Evolutionary conservation across 1,140 invertebrate genomes (phyloP), one percentile per base, ranked within the genome.

Genomic region (Conopomorpha cramerella): DNA sequence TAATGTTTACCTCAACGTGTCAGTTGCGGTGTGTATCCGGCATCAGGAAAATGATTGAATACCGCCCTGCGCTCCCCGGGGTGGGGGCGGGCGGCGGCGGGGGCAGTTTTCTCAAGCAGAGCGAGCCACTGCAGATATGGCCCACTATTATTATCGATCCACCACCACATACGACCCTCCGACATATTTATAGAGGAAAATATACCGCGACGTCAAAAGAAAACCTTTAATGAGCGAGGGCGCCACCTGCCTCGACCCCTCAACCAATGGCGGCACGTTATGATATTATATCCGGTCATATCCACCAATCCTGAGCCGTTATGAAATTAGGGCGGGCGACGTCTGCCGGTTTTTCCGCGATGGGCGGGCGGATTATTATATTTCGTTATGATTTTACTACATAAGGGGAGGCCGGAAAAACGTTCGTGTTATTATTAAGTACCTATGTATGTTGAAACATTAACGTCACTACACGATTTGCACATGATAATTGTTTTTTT

Each of bases 271-370:
- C 39, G 30, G 43, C 38, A 31, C 70, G 72, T 76, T 76, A 76
- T 77, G 74, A 77, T 67, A 78, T 78, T 77, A 59, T 59, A 60
- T n/a, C n/a, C n/a, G n/a, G n/a, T n/a, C n/a, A n/a, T n/a, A n/a
- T n/a, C n/a, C n/a, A n/a, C n/a, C n/a, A n/a, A n/a, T n/a, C n/a
- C n/a, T n/a, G n/a, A n/a, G n/a, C n/a, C n/a, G n/a, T n/a, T n/a
- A n/a, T n/a, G n/a, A n/a, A n/a, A n/a, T n/a, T n/a, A n/a, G n/a
- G 66, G 66, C 64, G 65, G 58, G 55, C 59, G 49, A 53, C 36
- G 45, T 11, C 39, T 51, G 51, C 41, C 57, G 55, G 50, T 57
- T 71, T 77, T 73, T 64, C 65, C 56, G 46, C 41, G 52, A 59
- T 44, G 65, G 67, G 64, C 62, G 68, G 67, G 60, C 61, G 60